Evolutionary conservation across 30 jellyfish, hydroid and myxozoan genomes (phyloP).

Genomic region (Pelagia noctiluca): DNA sequence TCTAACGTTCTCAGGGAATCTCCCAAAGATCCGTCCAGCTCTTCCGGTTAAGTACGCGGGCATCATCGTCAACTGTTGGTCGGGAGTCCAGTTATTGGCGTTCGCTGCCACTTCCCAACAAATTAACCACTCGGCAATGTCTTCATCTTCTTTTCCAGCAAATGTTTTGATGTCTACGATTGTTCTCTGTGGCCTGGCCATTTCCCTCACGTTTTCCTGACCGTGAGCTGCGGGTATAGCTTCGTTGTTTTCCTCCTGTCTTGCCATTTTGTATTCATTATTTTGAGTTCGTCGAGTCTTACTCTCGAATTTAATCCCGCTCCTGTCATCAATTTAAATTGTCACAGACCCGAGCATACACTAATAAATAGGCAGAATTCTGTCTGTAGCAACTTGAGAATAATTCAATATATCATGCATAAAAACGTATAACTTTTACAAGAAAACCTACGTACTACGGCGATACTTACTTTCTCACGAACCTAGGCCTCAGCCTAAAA

Average conservation of each 20-base stretch:
- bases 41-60: background rate
- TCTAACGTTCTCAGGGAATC: background rate
- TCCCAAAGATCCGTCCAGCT: conserved; percentile 13
- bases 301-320: background rate
- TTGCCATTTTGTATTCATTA: background rate
- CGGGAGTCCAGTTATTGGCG: background rate
- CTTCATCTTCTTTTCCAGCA: no score
- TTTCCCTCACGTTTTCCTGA: background rate
- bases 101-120: background rate
- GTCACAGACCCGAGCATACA: background rate
- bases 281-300: background rate
- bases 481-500: no score
- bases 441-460: no score
- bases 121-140: background rate
- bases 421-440: no score
- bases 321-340: background rate
- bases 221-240: background rate
- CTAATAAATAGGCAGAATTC: no score
- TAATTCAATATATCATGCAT: no score
- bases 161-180: no score
- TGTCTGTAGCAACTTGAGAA: no score
- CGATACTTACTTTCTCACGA: no score
- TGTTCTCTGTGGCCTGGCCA: no score
- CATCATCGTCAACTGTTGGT: background rate
- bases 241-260: background rate